These are phyloP conservation scores for Cerastis rubricosa DNA, from an alignment of 2,888 invertebrate species.

Conservation along the genomic window DNA sequence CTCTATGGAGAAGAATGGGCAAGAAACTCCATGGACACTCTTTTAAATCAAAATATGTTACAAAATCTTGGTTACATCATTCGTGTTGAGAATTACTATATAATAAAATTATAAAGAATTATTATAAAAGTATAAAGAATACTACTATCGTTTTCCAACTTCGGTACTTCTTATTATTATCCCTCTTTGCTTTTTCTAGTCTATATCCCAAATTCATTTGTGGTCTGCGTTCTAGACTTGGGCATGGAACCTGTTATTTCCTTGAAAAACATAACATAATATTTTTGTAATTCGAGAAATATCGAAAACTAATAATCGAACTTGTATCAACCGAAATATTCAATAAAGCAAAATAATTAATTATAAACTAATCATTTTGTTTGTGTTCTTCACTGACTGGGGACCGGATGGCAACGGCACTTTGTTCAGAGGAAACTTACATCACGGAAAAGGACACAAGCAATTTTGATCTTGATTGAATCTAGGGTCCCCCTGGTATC, in stretches of 20 bases:
- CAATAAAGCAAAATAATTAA: background rate
- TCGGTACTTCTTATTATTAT: background rate
- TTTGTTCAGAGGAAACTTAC: constrained; percentile 63
- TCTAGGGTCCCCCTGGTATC: constrained; percentile 56
- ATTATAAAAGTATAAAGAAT: too few species aligned
- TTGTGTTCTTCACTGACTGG: constrained; percentile 10
- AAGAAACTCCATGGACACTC: too few species aligned
- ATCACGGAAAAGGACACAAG: constrained; percentile 65
- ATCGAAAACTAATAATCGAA: background rate
- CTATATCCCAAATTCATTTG: background rate
- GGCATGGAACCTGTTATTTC: too few species aligned
- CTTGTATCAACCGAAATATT: background rate
- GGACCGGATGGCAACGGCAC: constrained; percentile 53
- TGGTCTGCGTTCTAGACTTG: too few species aligned
- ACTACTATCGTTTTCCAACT: background rate
- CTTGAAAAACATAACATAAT: background rate
- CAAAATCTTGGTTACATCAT: too few species aligned
- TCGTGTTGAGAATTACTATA: too few species aligned
- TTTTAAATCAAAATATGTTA: too few species aligned
- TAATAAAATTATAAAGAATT: too few species aligned
- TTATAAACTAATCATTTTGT: background rate
- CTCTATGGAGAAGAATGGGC: too few species aligned
- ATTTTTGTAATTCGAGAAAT: background rate
- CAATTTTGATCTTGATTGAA: constrained; percentile 65
- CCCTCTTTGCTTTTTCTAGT: too few species aligned